Conservation (phyloP, 1,140 invertebrate genomes). For the Drosophila busckii region DNA sequence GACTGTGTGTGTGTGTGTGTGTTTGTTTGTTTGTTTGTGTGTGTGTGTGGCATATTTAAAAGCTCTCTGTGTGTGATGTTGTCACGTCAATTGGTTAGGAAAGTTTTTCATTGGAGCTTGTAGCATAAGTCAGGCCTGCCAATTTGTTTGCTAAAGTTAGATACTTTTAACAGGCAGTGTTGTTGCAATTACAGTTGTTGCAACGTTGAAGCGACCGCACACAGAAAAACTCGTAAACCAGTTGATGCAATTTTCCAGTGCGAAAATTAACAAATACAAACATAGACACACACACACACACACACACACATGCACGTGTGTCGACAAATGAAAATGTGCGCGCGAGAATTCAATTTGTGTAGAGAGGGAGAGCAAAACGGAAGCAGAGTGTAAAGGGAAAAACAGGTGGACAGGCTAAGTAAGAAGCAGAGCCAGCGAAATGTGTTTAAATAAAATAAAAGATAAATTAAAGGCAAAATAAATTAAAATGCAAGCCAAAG, state of each 20-base stretch:
- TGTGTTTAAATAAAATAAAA: no score
- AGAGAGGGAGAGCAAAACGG: conserved; percentile 36
- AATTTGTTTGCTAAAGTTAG: conserved; percentile 13
- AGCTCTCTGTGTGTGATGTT: not conserved
- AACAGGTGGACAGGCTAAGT: conserved; percentile 9
- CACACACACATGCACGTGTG: conserved; percentile 6
- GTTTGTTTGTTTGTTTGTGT: not conserved
- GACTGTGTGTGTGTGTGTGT: not conserved
- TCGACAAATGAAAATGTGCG: conserved; percentile 49
- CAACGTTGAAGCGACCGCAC: conserved; percentile 3
- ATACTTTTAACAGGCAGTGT: conserved; percentile 17
- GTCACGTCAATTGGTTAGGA: not conserved
- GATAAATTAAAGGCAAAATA: no score
- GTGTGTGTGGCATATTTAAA: no score
- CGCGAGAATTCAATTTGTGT: conserved; percentile 70
- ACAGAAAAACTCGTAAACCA: conserved; percentile 35
- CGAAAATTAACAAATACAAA: conserved; percentile 68
- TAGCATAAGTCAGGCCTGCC: not conserved
- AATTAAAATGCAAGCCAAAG: no score
- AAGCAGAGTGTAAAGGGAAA: conserved; percentile 7
- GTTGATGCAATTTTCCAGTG: conserved; percentile 71
- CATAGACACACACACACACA: conserved; percentile 24
- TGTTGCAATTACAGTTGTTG: conserved; percentile 16
- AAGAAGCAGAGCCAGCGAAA: not conserved
- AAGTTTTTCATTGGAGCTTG: not conserved